Conservation (phyloP, 2,113 vertebrate species). For the Trematomus loennbergii region DNA sequence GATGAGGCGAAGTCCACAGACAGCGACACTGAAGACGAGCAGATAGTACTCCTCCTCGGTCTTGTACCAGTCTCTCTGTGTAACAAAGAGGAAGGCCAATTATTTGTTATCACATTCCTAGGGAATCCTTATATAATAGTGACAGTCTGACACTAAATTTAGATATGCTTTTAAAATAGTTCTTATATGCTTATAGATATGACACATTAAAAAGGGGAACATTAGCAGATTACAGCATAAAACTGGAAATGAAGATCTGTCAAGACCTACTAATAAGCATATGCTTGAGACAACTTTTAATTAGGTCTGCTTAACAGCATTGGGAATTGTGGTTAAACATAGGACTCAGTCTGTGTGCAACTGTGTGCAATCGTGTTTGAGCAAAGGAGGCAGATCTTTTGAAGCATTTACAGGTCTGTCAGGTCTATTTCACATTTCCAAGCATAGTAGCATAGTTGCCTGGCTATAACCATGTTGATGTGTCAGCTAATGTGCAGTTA, state of each 20-base stretch:
- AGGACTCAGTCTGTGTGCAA: not conserved
- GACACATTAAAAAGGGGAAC: not conserved
- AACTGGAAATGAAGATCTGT: not conserved
- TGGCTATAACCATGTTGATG: not conserved
- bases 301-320: constrained; percentile 10
- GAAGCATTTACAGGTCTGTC: constrained; percentile 1
- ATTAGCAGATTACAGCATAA: not conserved
- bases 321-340: constrained; percentile 2
- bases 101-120: constrained; percentile 30
- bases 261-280: not conserved
- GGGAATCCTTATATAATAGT: constrained; percentile 12
- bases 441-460: not conserved
- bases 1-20: constrained; percentile 92
- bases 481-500: not conserved
- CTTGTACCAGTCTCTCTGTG: constrained; percentile 91
- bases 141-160: constrained; percentile 14
- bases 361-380: too few relatives aligned
- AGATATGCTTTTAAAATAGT: not conserved
- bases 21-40: constrained; percentile 92
- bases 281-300: constrained; percentile 23
- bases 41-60: constrained; percentile 91
- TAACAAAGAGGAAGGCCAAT: constrained; percentile 41
- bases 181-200: not conserved
- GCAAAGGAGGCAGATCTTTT: not conserved
- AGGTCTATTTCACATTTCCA: constrained; percentile 3